These are phyloP conservation scores for Myoxocephalus aenaeus DNA, from an alignment of 2,797 vertebrate species.

Conservation along the genomic window DNA sequence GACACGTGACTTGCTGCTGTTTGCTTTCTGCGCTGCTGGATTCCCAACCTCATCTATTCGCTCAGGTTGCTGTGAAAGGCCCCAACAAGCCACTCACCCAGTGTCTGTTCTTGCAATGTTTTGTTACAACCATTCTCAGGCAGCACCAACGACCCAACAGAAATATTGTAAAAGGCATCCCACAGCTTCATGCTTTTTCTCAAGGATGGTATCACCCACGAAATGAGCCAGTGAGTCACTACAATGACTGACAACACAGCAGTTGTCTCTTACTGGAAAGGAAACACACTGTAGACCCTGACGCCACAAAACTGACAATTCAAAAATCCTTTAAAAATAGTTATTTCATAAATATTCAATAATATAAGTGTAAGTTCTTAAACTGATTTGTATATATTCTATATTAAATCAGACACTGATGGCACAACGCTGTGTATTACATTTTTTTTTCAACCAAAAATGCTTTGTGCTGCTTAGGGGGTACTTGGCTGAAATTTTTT, in stretches of 20 bases:
- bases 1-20: conserved; percentile 1
- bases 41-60: background rate
- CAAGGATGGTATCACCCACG: background rate
- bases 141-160: background rate
- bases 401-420: too few relatives aligned
- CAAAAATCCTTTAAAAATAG: too few relatives aligned
- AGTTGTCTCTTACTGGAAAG: background rate
- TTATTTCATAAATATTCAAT: too few relatives aligned
- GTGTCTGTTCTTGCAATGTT: conserved; percentile 24
- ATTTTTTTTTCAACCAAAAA: too few relatives aligned
- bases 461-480: too few relatives aligned
- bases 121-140: conserved; percentile 5
- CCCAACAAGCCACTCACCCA: conserved; percentile 15
- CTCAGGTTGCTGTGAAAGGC: conserved; percentile 23
- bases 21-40: background rate
- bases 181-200: background rate
- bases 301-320: conserved; percentile 2
- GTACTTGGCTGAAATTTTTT: too few relatives aligned
- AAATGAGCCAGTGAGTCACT: background rate
- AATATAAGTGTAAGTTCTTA: too few relatives aligned
- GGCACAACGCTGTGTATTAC: too few relatives aligned
- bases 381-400: too few relatives aligned
- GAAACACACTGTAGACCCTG: conserved; percentile 1
- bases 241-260: background rate
- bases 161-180: background rate